Evolutionary conservation across 2,797 vertebrate species (phyloP).

Genomic region (Aulostomus chinensis): DNA sequence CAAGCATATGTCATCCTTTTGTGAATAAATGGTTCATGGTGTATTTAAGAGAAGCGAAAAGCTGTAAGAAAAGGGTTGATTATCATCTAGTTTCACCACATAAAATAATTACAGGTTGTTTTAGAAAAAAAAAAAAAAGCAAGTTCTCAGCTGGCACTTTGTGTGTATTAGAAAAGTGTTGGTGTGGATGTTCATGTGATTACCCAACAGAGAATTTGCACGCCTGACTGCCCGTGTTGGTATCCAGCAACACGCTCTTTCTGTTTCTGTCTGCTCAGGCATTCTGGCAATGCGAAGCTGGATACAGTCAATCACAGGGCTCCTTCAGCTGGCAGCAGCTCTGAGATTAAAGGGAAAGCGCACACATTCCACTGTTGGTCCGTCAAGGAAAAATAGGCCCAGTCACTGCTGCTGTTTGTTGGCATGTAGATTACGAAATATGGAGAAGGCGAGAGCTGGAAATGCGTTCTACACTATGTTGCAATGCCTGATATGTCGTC

Average conservation of each 20-base stretch:
- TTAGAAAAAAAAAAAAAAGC: background rate
- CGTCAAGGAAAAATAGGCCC: constrained; percentile 9
- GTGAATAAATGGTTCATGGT: too few relatives aligned
- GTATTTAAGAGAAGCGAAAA: too few relatives aligned
- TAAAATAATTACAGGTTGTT: background rate
- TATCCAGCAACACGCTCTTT: constrained; percentile 29
- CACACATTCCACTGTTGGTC: constrained; percentile 1
- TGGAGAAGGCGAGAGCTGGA: too few relatives aligned
- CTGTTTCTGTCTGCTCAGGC: constrained; percentile 57
- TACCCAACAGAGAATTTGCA: constrained; percentile 8
- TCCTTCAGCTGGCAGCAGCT: constrained; percentile 30
- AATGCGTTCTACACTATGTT: too few relatives aligned
- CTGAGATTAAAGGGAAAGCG: constrained; percentile 57
- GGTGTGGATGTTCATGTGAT: constrained; percentile 15
- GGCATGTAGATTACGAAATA: constrained; percentile 9
- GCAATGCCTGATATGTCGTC: background rate
- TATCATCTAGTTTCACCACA: too few relatives aligned
- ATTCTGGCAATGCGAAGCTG: constrained; percentile 57
- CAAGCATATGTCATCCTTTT: too few relatives aligned
- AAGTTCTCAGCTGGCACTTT: background rate
- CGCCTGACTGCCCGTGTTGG: constrained; percentile 24
- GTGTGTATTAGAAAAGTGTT: constrained; percentile 2
- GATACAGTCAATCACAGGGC: constrained; percentile 28
- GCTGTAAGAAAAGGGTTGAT: too few relatives aligned
- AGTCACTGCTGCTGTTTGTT: background rate